Evolutionary conservation across 2,797 vertebrate species (phyloP), one percentile per base, ranked within the genome.

Genomic region (Triplophysa bombifrons): DNA sequence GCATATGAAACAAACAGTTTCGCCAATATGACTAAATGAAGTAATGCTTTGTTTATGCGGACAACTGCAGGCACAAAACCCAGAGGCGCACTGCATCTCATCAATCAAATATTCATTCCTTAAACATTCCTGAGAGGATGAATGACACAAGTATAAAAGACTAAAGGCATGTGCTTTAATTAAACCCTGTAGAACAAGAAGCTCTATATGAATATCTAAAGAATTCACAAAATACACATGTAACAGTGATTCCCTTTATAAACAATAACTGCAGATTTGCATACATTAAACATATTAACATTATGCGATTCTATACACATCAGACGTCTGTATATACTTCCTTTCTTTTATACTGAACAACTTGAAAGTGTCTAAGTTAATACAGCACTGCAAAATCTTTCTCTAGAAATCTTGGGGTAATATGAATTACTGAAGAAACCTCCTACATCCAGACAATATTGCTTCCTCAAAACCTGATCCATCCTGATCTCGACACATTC

Each of bases 81-180:
- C 51, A 63, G 53, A 20, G 17, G 27, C 9, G 53, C 46, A 74
- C 25, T 41, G 19, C 30, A 38, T 17, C 27, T 73, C 76, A 70
- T 69, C 76, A 72, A 73, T 82, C 76, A 84, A 51, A 56, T 3
- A 5, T 44, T 63, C 44, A 64, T 51, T 78, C 63, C 70, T 72
- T 67, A 83, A 55, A 56, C 30, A n/a, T 3, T 51, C 8, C 51
- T 53, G 48, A 82, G 64, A 67, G 76, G 13, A 78, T 41, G 48
- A 73, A 74, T 67, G 30, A 74, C 51, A 63, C 19, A 61, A 3
- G 55, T 14, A 70, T 16, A 22, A 75, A 30, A 65, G 34, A 64
- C 20, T 48, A 63, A 22, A 22, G 68, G 12, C 17, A 22, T 3
- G 2, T 4, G 19, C 22, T 25, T 17, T 63, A 68, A 63, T 19